phyloP scores from a whole-genome alignment of 2,888 invertebrate genomes.

The Netelia fuscicornis region DNA sequence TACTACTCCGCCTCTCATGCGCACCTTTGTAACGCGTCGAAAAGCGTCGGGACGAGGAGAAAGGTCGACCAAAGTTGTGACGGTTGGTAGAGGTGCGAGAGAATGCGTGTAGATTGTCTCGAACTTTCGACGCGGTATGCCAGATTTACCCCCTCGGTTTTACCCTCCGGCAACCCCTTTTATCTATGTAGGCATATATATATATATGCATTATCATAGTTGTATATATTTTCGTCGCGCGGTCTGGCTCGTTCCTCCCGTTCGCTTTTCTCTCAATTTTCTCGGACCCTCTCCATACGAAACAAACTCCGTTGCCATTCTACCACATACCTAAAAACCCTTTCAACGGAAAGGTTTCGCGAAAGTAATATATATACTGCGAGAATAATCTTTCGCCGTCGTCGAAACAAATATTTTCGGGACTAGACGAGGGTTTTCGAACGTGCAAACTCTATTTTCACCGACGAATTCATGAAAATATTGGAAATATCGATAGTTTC shows the following conservation, averaged over 20 bases:
- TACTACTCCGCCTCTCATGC: conserved; percentile 57
- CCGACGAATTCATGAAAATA: neutral
- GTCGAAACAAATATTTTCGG: neutral
- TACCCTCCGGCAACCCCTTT: conserved; percentile 45
- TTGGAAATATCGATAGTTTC: neutral
- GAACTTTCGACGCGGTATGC: conserved; percentile 60
- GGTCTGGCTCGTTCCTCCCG: conserved; percentile 25
- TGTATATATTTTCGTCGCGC: neutral
- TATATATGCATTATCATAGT: neutral
- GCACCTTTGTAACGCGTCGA: conserved; percentile 18
- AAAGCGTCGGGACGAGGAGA: conserved; percentile 28
- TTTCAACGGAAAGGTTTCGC: conserved; percentile 8
- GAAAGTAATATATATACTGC: conserved; percentile 2
- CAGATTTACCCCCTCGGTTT: conserved; percentile 61
- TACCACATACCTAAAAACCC: neutral
- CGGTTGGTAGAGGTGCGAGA: conserved; percentile 42
- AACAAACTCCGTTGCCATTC: conserved; percentile 14
- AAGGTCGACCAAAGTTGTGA: conserved; percentile 24
- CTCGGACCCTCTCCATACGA: conserved; percentile 20
- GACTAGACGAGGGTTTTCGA: too few species aligned
- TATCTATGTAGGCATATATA: conserved; percentile 35
- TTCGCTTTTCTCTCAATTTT: conserved; percentile 59
- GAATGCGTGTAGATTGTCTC: conserved; percentile 63
- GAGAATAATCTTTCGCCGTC: conserved; percentile 3
- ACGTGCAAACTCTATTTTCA: too few species aligned